A percentile compares a stretch with the other conserved stretches of the same genome.
These are phyloP conservation scores for Papilio protenor DNA, from an alignment of 2,888 invertebrate genomes.

Conservation along the genomic window DNA sequence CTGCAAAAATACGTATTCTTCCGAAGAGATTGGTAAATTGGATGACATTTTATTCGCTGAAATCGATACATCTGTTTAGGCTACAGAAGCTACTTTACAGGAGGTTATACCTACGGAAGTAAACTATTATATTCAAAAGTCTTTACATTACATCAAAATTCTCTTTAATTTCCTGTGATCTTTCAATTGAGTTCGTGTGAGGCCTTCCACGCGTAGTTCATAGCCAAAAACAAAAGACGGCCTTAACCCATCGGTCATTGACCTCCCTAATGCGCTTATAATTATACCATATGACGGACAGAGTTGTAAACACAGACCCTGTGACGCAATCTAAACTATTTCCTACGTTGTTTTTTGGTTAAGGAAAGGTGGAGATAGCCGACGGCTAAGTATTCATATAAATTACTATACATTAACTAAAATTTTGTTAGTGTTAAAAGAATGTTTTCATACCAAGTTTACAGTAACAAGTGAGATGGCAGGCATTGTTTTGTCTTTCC, in stretches of 20 bases:
- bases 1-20: too few relatives aligned
- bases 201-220: constrained; percentile 19
- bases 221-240: constrained; percentile 54
- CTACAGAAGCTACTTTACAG: too few relatives aligned
- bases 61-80: too few relatives aligned
- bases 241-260: constrained; percentile 74
- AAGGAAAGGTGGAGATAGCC: background rate
- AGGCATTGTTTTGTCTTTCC: background rate
- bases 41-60: too few relatives aligned
- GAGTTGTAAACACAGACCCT: constrained; percentile 76
- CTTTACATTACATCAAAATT: background rate
- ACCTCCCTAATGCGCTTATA: constrained; percentile 83
- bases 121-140: too few relatives aligned
- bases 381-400: background rate
- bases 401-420: background rate
- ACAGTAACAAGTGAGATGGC: background rate
- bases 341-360: constrained; percentile 50
- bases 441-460: background rate
- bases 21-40: too few relatives aligned
- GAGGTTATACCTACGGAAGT: too few relatives aligned
- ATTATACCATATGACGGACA: constrained; percentile 68
- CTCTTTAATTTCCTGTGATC: background rate
- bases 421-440: background rate
- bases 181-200: constrained; percentile 35
- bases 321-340: constrained; percentile 64